phyloP scores from a whole-genome alignment of 2,113 vertebrate species.

The Capreolus pygargus region DNA sequence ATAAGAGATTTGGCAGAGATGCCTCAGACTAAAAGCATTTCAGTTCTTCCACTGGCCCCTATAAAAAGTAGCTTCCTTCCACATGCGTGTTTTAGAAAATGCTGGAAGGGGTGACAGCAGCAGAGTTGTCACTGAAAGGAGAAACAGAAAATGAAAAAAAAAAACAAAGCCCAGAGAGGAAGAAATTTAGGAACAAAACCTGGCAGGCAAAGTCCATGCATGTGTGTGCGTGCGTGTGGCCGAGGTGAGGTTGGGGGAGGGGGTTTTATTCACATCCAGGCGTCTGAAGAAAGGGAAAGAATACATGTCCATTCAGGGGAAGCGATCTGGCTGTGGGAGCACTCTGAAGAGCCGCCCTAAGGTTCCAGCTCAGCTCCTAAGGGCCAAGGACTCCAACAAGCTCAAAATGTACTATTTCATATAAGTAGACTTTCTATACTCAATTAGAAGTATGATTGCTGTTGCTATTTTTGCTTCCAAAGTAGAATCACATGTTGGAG shows the following conservation, averaged over 20 bases:
- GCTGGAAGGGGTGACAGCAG: background rate
- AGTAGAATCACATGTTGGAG: slow-evolving; percentile 48
- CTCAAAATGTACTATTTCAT: background rate
- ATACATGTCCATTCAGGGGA: background rate
- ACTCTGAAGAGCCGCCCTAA: background rate
- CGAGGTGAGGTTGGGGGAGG: rapidly evolving
- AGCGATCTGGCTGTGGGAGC: background rate
- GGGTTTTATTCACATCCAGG: background rate
- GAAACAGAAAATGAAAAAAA: background rate
- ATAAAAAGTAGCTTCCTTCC: background rate
- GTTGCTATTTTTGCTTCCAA: slow-evolving; percentile 43
- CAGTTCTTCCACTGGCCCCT: background rate
- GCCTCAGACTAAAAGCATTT: background rate
- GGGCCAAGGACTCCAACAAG: background rate
- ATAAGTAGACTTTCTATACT: background rate
- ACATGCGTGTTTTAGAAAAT: background rate
- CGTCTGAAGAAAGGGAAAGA: background rate
- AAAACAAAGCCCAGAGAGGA: background rate
- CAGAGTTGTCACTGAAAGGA: background rate
- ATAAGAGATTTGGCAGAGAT: background rate
- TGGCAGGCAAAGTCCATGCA: background rate
- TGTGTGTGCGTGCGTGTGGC: background rate
- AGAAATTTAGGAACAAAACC: background rate
- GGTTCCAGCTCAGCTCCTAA: background rate
- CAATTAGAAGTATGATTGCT: background rate